These are phyloP conservation scores for Corythornis madagascariensis DNA, from an alignment of 2,113 vertebrate species.

Conservation along the genomic window DNA sequence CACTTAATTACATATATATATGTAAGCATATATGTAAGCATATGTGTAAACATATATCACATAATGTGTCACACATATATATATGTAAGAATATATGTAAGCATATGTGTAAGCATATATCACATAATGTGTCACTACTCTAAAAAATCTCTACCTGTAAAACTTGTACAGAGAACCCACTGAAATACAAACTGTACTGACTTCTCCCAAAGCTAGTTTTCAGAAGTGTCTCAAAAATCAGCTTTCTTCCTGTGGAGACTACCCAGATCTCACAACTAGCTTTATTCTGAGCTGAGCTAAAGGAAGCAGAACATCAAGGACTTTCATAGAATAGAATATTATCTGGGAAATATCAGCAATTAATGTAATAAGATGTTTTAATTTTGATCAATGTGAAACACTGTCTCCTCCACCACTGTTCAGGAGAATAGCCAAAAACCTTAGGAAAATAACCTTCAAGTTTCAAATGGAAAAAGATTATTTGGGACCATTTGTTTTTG, in stretches of 20 bases:
- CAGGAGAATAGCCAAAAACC: not conserved
- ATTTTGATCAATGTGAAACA: not conserved
- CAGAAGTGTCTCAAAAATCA: not conserved
- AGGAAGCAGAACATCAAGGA: not conserved
- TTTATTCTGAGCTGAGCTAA: not conserved
- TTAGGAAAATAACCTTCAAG: not conserved
- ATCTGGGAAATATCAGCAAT: not conserved
- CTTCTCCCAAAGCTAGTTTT: slow-evolving; percentile 20
- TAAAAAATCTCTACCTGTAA: slow-evolving; percentile 27
- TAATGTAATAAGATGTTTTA: not conserved
- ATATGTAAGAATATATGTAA: not conserved
- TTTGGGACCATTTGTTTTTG: not conserved
- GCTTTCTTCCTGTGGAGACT: not conserved
- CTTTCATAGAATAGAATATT: not conserved
- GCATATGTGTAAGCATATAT: not conserved
- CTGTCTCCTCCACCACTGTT: not conserved
- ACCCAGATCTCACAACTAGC: not conserved
- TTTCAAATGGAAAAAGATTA: not conserved
- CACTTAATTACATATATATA: slow-evolving; percentile 62
- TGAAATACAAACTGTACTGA: slow-evolving; percentile 51
- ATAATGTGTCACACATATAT: slow-evolving; percentile 33
- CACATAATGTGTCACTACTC: slow-evolving; percentile 43
- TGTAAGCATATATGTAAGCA: not conserved
- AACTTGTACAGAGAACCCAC: slow-evolving; percentile 48
- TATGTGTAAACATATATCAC: not conserved